Evolutionary conservation across 2,888 invertebrate genomes (phyloP).

Genomic region (Ophioninae sp.): DNA sequence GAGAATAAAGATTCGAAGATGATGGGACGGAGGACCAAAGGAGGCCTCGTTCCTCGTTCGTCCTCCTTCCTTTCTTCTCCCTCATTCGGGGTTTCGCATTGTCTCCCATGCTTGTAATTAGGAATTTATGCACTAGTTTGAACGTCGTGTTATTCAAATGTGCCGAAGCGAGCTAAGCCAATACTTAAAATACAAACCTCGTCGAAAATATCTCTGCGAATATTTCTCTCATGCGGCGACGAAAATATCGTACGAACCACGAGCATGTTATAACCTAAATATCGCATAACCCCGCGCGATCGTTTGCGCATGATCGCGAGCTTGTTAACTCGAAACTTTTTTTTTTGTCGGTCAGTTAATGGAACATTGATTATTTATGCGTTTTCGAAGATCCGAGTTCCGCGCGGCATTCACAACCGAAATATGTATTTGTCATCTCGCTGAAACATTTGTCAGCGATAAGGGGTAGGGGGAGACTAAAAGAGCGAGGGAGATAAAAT

Average conservation of each 20-base stretch:
- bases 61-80: not conserved
- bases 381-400: conserved; percentile 13
- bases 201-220: conserved; percentile 46
- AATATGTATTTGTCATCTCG: conserved; percentile 42
- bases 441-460: conserved; percentile 41
- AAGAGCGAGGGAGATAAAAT: not conserved
- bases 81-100: conserved; percentile 5
- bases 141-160: conserved; percentile 79
- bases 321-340: conserved; percentile 49
- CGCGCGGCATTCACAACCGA: conserved; percentile 32
- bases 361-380: conserved; percentile 53
- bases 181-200: conserved; percentile 46
- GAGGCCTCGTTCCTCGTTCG: not conserved
- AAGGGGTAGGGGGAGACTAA: conserved; percentile 12
- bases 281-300: conserved; percentile 23
- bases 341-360: conserved; percentile 34
- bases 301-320: not conserved
- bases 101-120: conserved; percentile 77
- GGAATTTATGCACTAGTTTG: conserved; percentile 80
- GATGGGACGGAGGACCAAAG: conserved; percentile 11
- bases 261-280: conserved; percentile 39
- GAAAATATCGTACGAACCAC: conserved; percentile 50
- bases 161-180: conserved; percentile 70
- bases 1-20: conserved; percentile 26
- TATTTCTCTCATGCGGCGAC: conserved; percentile 5